Evolutionary conservation across 1,140 invertebrate species (phyloP).

Genomic region (Hyles euphorbiae): DNA sequence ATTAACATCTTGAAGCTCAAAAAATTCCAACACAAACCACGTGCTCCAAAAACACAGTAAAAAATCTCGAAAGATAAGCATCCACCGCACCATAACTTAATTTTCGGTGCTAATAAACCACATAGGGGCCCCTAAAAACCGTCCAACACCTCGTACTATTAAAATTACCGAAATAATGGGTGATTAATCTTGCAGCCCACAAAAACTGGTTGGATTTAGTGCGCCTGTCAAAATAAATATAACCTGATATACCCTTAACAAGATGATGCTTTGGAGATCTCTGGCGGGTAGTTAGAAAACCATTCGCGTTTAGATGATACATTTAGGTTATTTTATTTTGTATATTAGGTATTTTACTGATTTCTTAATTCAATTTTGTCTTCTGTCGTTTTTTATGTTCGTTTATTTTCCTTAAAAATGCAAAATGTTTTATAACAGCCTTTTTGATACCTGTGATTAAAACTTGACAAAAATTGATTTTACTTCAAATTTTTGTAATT

Average conservation of each 20-base stretch:
- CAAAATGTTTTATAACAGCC: no score
- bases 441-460: no score
- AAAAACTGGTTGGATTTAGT: constrained; percentile 56
- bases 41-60: constrained; percentile 4
- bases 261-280: constrained; percentile 19
- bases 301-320: not conserved
- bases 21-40: constrained; percentile 1
- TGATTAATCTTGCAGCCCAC: constrained; percentile 59
- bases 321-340: no score
- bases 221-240: constrained; percentile 59
- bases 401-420: no score
- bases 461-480: no score
- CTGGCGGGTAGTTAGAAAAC: not conserved
- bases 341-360: no score
- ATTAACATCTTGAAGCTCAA: no score
- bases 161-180: constrained; percentile 66
- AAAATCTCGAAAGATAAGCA: constrained; percentile 2
- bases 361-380: no score
- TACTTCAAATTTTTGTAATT: no score
- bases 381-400: no score
- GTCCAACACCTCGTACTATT: constrained; percentile 54
- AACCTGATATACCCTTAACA: constrained; percentile 28
- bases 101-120: no score
- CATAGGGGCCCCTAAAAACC: constrained; percentile 22
- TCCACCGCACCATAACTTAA: no score